Conservation (phyloP, 1,140 invertebrate species). For the Campoletis sonorensis region DNA sequence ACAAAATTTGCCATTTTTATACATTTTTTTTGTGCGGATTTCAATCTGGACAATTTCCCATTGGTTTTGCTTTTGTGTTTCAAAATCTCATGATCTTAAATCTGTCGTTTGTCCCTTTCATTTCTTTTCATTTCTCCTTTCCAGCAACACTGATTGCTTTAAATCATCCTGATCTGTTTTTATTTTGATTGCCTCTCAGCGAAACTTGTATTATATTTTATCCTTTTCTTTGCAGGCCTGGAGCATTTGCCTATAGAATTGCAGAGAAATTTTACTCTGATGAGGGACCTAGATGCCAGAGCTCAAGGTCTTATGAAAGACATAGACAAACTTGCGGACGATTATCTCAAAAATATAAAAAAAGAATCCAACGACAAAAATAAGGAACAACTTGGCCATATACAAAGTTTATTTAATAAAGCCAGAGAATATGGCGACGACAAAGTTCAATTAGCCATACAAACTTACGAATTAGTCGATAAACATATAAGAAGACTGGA, state of each 20-base stretch:
- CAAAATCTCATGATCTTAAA: no score
- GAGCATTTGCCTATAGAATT: conserved; percentile 96
- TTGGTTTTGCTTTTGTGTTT: no score
- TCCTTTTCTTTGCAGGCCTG: conserved; percentile 81
- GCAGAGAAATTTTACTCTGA: conserved; percentile 96
- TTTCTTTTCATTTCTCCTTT: no score
- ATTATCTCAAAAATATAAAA: conserved; percentile 85
- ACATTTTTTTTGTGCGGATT: no score
- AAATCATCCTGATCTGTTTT: no score
- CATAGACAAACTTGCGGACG: conserved; percentile 91
- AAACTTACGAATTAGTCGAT: conserved; percentile 99
- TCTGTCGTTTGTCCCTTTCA: no score
- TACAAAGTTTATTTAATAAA: conserved; percentile 92
- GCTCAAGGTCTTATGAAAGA: conserved; percentile 93
- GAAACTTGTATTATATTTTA: no score
- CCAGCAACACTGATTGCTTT: neutral
- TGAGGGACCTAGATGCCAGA: conserved; percentile 95
- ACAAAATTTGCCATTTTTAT: no score
- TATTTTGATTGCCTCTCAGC: neutral
- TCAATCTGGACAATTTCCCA: no score
- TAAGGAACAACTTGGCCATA: conserved; percentile 89
- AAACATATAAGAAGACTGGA: conserved; percentile 97
- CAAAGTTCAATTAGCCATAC: conserved; percentile 97
- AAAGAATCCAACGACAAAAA: conserved; percentile 84
- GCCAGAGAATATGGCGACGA: conserved; percentile 97